These are phyloP conservation scores for Zaprionus capensis DNA, from an alignment of 1,140 invertebrate species.

Conservation along the genomic window DNA sequence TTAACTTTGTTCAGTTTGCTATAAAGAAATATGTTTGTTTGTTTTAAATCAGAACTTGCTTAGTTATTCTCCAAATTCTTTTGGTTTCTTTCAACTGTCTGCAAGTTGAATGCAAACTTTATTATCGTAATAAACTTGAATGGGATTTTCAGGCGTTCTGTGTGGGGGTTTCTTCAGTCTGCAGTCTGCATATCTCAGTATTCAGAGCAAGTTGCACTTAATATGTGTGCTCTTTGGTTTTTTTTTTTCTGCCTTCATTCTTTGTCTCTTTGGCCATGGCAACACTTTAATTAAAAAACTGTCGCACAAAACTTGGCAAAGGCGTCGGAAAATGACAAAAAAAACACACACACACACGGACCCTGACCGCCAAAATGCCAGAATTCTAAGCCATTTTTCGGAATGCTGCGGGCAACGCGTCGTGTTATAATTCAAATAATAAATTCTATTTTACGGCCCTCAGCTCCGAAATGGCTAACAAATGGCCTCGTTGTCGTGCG, in stretches of 20 bases:
- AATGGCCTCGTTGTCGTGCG: conserved; percentile 46
- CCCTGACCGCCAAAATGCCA: conserved; percentile 48
- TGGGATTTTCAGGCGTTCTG: background rate
- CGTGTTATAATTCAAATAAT: conserved; percentile 67
- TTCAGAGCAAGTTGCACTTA: conserved; percentile 16
- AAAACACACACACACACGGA: background rate
- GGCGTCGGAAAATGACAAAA: background rate
- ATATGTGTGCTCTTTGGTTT: conserved; percentile 1
- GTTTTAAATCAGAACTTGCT: background rate
- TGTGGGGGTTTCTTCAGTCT: background rate
- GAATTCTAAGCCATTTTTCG: conserved; percentile 30
- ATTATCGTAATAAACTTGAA: conserved; percentile 3
- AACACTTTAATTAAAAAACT: conserved; percentile 67
- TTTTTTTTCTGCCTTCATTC: too few species aligned
- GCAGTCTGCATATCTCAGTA: conserved; percentile 6
- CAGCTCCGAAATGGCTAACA: conserved; percentile 50
- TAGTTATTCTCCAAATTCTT: background rate
- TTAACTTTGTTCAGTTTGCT: too few species aligned
- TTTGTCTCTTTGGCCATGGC: background rate
- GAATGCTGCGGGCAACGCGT: conserved; percentile 24
- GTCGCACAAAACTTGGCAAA: conserved; percentile 44
- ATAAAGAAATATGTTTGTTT: too few species aligned
- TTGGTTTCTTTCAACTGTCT: too few species aligned
- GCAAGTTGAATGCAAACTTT: background rate
- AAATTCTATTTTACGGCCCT: conserved; percentile 71